Base-by-base conservation (phyloP, 2,113 vertebrate genomes). In the Hemiscyllium ocellatum region DNA sequence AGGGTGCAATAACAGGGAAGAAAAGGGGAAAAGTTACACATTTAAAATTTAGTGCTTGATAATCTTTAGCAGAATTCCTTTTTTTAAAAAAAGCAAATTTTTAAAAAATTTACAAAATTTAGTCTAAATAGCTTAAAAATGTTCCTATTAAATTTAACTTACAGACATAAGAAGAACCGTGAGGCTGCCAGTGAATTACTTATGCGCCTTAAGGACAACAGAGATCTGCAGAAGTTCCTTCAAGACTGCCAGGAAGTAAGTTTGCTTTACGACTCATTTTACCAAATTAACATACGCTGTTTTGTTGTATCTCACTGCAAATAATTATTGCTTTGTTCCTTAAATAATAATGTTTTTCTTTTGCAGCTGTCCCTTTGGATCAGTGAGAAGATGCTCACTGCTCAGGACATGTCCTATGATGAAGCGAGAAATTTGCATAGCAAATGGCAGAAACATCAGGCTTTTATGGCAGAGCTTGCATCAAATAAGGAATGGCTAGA, bases 401-500 rank as follows among this genome's bases (percentile, higher is more conserved):
- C 99, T 42, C 99, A 99, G 97, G 99, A 99, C 97, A 99, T 99
- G 99, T 98, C 99, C 10, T 99, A 99, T 0, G 99, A 99, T 0
- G 99, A 99, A 97, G 99, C 99, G n/a, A 98, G 99, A 96, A 99
- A 99, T 97, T 98, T 99, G 12, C 99, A 99, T 87, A 99, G 98
- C 97, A 99, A 99, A 96, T 99, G 99, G 99, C 97, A 99, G 95
- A 99, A 99, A 89, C 99, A 99, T 96, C 99, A 99, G 96, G 99
- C 99, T 3, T 99, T 99, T 96, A 99, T 99, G 98, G 99, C 99
- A 29, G 99, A 99, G 95, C 98, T 99, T 95, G 99, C 98, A 96
- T 99, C 99, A 97, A 99, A 99, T 97, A 99, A 99, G 97, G 99
- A 99, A 96, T 99, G 99, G 99, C 98, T 99, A 96, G 99, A 99